Base-by-base conservation (phyloP, 1,140 invertebrate species). In the Melipona quadrifasciata region DNA sequence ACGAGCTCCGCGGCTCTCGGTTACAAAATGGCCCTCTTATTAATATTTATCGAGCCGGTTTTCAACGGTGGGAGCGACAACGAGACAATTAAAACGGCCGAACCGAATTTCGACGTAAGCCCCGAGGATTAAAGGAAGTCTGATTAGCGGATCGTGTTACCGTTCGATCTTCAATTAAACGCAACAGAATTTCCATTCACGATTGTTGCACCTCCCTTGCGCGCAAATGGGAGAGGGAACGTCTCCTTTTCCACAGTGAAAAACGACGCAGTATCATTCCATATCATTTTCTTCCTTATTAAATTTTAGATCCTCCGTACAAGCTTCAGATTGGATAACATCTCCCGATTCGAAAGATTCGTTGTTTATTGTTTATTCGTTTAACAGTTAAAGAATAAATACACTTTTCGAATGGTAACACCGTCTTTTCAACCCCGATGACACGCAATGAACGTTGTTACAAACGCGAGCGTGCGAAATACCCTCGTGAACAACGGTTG, bases 81-180 rank as follows among this genome's bases (percentile, higher is more conserved):
- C 39, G n/a, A 51, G 75, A 77, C 53, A 64, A 64, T 77, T 77
- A 51, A 64, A 77, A 64, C 75, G 58, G 39, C 16, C 21, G 17
- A 27, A 51, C 17, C 75, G n/a, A 65, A 47, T 31, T 65, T 31
- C 53, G 3, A 53, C 19, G n/a, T 64, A 81, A 81, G 70, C 80
- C 34, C 10, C 5, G 58, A 31, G 71, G 80, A 74, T 81, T 81
- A 81, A 73, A 58, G 71, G 70, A 31, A 53, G 80, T 34, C 80
- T 81, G 55, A 81, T 81, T 53, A 81, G 53, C 68, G 70, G 64
- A 74, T 65, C 71, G 55, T 75, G 71, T 75, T 65, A 74, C 27
- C 39, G 10, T 73, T 31, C n/a, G 39, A 61, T 64, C 10, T 47
- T 34, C 47, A 24, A 68, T 79, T 79, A 68, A 67, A 55, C 47